Evolutionary conservation across 2,888 invertebrate species (phyloP), one percentile per base, ranked within the genome.

Genomic region (Brachynemurus nebulosus): DNA sequence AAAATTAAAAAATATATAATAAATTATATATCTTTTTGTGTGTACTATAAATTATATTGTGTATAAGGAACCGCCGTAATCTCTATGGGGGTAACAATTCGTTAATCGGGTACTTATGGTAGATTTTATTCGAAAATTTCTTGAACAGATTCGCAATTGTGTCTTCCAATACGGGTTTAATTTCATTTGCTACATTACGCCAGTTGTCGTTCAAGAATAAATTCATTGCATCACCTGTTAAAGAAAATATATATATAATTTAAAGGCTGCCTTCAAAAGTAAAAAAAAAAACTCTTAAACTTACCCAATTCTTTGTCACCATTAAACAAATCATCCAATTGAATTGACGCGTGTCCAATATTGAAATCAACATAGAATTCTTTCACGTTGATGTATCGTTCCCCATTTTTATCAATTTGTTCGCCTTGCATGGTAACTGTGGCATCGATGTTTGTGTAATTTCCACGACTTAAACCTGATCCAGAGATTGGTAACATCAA

Each of bases 201-300:
- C 85, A 86, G 58, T 86, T 84, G 38, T 84, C 80, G 55, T 85
- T 86, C 17, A 86, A 60, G 57, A 85, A 84, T 21, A 71, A 61
- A 59, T 86, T 86, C 78, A 85, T 79, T 2, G 78, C 72, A 16
- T 74, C 69, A 20, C 81, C 81, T 70, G 57, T 7, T 63, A 59
- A 47, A 42, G 48, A 20, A 11, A 36, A 36, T 16, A 36, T 36
- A 6, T 3, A 6, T 12, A 16, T n/a, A n/a, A n/a, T n/a, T n/a
- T n/a, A n/a, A n/a, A n/a, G n/a, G n/a, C n/a, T n/a, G n/a, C n/a
- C n/a, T n/a, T n/a, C n/a, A n/a, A n/a, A n/a, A n/a, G n/a, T n/a
- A n/a, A n/a, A n/a, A n/a, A n/a, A n/a, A n/a, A n/a, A n/a, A n/a
- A n/a, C n/a, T n/a, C n/a, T n/a, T n/a, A n/a, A 38, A 45, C 61